phyloP scores from a whole-genome alignment of 2,888 invertebrate species.

The Sylvicola cinctus region DNA sequence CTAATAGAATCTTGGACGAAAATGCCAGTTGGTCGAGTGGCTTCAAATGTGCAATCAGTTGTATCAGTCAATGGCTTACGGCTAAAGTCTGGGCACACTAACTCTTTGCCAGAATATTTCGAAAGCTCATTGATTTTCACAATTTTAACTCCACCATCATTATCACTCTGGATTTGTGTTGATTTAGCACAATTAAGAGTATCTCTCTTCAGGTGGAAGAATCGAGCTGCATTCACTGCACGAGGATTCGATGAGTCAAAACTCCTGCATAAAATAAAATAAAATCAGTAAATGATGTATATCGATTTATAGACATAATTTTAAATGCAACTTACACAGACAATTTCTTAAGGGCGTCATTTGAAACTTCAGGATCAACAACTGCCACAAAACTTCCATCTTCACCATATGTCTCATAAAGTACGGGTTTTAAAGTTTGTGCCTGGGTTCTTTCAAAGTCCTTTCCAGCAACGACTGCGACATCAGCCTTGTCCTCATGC shows the following conservation, averaged over 20 bases:
- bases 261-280: slow-evolving; percentile 12
- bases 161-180: slow-evolving; percentile 6
- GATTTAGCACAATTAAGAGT: slow-evolving; percentile 4
- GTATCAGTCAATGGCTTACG: slow-evolving; percentile 18
- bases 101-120: slow-evolving; percentile 16
- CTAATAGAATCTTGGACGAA: slow-evolving; percentile 7
- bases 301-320: not conserved
- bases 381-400: slow-evolving; percentile 19
- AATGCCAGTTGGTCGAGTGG: slow-evolving; percentile 16
- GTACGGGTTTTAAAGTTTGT: slow-evolving; percentile 15
- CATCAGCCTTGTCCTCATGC: slow-evolving; percentile 15
- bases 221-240: slow-evolving; percentile 17
- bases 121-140: slow-evolving; percentile 17
- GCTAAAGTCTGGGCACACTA: slow-evolving; percentile 19
- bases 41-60: slow-evolving; percentile 18
- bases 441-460: slow-evolving; percentile 13
- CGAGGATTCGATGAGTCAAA: slow-evolving; percentile 16
- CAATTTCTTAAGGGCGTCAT: slow-evolving; percentile 14
- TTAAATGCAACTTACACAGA: slow-evolving; percentile 15
- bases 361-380: slow-evolving; percentile 14
- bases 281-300: not conserved
- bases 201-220: slow-evolving; percentile 10
- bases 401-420: slow-evolving; percentile 17
- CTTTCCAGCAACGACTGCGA: slow-evolving; percentile 12
- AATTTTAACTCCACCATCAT: slow-evolving; percentile 15